A percentile compares a stretch with the other conserved stretches of the same genome.
phyloP scores from a whole-genome alignment of 2,888 invertebrate genomes.

The Autographa gamma region DNA sequence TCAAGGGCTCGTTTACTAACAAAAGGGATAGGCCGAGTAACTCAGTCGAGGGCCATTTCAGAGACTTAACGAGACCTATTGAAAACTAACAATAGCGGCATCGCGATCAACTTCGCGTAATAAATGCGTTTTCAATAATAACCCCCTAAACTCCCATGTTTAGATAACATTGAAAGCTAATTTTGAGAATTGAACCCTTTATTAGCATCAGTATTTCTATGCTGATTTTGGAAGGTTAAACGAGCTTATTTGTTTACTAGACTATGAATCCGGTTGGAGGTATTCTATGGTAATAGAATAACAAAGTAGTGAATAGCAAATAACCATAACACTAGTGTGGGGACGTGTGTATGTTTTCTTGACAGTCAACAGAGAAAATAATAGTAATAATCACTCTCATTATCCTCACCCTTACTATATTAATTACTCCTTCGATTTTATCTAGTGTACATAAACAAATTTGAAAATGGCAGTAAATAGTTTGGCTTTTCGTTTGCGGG shows the following conservation, averaged over 20 bases:
- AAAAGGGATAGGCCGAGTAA: slow-evolving; percentile 78
- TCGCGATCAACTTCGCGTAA: slow-evolving; percentile 76
- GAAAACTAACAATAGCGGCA: slow-evolving; percentile 80
- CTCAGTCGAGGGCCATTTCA: slow-evolving; percentile 76
- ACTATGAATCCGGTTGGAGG: not conserved
- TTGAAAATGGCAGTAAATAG: too few relatives aligned
- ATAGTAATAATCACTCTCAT: too few relatives aligned
- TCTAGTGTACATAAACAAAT: too few relatives aligned
- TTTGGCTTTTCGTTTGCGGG: too few relatives aligned
- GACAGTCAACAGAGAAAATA: too few relatives aligned
- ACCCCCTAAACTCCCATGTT: slow-evolving; percentile 35
- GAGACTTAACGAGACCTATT: slow-evolving; percentile 83
- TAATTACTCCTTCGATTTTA: too few relatives aligned
- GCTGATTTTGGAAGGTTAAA: slow-evolving; percentile 28
- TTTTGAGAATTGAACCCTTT: slow-evolving; percentile 30
- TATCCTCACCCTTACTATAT: too few relatives aligned
- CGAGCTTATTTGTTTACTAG: slow-evolving; percentile 8
- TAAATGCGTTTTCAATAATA: slow-evolving; percentile 68
- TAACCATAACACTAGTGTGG: not conserved
- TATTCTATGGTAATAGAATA: not conserved
- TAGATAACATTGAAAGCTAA: slow-evolving; percentile 48
- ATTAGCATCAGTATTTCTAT: slow-evolving; percentile 45
- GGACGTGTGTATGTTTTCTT: too few relatives aligned
- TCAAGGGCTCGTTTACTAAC: slow-evolving; percentile 83
- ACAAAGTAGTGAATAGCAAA: not conserved